Evolutionary conservation across 2,797 vertebrate genomes (phyloP).

Genomic region (Sphenopsis melanotis): DNA sequence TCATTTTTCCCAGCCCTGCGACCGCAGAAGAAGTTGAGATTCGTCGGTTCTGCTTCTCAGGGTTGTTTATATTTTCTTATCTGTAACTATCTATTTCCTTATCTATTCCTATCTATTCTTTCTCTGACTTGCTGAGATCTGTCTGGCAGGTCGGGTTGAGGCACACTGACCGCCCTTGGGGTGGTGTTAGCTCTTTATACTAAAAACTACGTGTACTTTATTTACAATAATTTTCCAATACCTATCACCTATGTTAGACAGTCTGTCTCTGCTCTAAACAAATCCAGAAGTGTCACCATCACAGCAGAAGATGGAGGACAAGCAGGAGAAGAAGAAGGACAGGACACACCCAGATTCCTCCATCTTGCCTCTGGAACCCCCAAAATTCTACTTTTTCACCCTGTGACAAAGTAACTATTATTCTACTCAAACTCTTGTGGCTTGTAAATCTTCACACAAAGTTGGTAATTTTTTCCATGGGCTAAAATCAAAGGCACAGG

Average conservation of each 20-base stretch:
- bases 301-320: too few relatives aligned
- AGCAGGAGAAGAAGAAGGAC: too few relatives aligned
- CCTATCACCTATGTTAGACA: not conserved
- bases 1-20: not conserved
- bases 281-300: too few relatives aligned
- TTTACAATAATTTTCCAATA: not conserved
- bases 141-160: rapidly evolving
- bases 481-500: too few relatives aligned
- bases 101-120: not conserved
- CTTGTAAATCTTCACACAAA: too few relatives aligned
- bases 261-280: not conserved
- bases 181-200: not conserved
- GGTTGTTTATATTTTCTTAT: not conserved
- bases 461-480: too few relatives aligned
- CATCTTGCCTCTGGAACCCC: too few relatives aligned
- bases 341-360: too few relatives aligned
- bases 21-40: not conserved
- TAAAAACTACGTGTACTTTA: not conserved
- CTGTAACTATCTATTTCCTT: not conserved
- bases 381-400: too few relatives aligned
- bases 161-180: too few relatives aligned
- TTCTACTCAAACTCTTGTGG: too few relatives aligned
- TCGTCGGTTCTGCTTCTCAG: not conserved
- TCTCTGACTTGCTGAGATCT: not conserved
- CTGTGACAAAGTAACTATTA: too few relatives aligned